Evolutionary conservation across 92 coral and sea anemone genomes (phyloP).

Genomic region (Virgularia gustaviana): DNA sequence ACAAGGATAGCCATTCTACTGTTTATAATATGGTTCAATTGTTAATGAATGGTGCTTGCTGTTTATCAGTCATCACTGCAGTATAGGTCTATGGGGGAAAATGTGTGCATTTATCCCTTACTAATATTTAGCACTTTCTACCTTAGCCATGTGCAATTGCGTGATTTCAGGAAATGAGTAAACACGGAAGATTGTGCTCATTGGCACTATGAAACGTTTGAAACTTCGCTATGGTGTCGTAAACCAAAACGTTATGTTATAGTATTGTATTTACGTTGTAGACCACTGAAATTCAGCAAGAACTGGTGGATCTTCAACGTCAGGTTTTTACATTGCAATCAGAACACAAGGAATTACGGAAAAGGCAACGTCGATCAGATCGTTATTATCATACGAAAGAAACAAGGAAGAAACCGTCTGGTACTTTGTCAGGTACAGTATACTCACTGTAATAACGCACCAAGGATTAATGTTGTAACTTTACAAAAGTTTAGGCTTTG

Average conservation of each 20-base stretch:
- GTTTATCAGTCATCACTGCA: too few species aligned
- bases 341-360: conserved; percentile 85
- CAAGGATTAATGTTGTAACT: conserved; percentile 12
- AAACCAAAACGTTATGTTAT: too few species aligned
- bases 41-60: too few species aligned
- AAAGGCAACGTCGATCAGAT: conserved; percentile 92
- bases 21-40: too few species aligned
- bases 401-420: conserved; percentile 58
- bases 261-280: neutral
- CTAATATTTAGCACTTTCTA: too few species aligned
- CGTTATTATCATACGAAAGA: conserved; percentile 80
- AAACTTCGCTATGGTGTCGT: too few species aligned
- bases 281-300: conserved; percentile 58
- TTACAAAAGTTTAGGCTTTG: conserved; percentile 25
- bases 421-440: conserved; percentile 25
- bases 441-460: conserved; percentile 49
- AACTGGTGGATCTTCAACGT: conserved; percentile 61
- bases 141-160: too few species aligned
- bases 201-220: neutral
- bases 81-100: too few species aligned
- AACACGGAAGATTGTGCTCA: neutral
- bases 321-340: conserved; percentile 63
- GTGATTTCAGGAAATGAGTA: neutral
- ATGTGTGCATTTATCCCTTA: too few species aligned
- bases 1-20: too few species aligned